Conservation (phyloP, 2,113 vertebrate genomes). For the Otus sunia region DNA sequence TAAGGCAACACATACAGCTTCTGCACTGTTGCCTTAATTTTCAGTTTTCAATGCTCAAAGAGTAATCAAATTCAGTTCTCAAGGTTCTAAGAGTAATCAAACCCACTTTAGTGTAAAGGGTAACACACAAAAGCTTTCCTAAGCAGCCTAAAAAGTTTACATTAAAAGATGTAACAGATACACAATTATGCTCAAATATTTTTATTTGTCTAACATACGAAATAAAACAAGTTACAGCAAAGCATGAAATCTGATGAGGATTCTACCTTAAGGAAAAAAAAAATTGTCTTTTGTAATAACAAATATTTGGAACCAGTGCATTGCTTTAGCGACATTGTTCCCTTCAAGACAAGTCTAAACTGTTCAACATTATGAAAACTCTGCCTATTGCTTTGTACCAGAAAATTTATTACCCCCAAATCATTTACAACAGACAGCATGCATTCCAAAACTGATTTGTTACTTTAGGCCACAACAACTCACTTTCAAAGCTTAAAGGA, state of each 20-base stretch:
- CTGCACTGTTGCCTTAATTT: not conserved
- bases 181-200: conserved; percentile 48
- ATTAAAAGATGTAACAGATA: conserved; percentile 41
- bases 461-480: conserved; percentile 76
- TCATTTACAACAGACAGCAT: conserved; percentile 83
- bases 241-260: conserved; percentile 77
- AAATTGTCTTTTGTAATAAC: conserved; percentile 80
- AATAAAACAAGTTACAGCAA: conserved; percentile 83
- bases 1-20: not conserved
- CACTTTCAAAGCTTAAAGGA: conserved; percentile 64
- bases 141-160: conserved; percentile 8
- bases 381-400: conserved; percentile 77
- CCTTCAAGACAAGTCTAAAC: conserved; percentile 87
- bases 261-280: conserved; percentile 78
- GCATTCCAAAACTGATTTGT: conserved; percentile 85
- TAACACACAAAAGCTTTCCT: not conserved
- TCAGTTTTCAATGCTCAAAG: not conserved
- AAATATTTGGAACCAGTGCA: conserved; percentile 75
- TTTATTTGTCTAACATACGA: conserved; percentile 70
- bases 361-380: conserved; percentile 80
- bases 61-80: not conserved
- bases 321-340: conserved; percentile 79
- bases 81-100: not conserved
- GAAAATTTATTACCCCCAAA: conserved; percentile 86
- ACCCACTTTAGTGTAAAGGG: not conserved